phyloP scores from a whole-genome alignment of 2,797 vertebrate genomes.

The Taeniopygia guttata region DNA sequence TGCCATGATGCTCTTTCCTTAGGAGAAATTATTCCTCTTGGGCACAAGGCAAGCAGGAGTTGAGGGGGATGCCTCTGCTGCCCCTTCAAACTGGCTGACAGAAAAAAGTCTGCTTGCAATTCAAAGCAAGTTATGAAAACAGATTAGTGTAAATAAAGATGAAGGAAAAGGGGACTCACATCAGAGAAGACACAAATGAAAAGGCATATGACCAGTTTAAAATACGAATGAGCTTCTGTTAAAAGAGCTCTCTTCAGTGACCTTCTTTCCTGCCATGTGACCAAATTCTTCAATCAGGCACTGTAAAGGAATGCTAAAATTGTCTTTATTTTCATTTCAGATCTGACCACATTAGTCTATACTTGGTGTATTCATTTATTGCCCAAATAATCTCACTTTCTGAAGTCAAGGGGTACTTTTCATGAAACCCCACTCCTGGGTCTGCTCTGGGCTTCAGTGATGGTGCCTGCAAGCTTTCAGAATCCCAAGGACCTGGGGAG shows the following conservation, averaged over 20 bases:
- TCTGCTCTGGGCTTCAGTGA: neutral
- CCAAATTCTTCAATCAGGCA: slow-evolving; percentile 15
- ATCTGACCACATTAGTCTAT: neutral
- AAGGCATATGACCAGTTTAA: slow-evolving; percentile 44
- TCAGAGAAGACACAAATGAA: slow-evolving; percentile 26
- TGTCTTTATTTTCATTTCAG: slow-evolving; percentile 9
- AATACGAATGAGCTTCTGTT: slow-evolving; percentile 47
- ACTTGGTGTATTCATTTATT: neutral
- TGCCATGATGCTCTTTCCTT: neutral
- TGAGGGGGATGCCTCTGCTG: neutral
- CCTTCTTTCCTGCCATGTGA: slow-evolving; percentile 51
- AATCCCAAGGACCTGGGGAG: neutral
- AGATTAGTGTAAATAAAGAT: neutral
- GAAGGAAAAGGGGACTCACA: neutral
- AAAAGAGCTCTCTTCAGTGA: slow-evolving; percentile 15
- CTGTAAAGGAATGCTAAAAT: slow-evolving; percentile 23
- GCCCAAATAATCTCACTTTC: neutral
- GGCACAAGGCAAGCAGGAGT: neutral
- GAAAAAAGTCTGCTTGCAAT: neutral
- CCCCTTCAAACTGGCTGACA: neutral
- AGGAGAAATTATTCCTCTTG: neutral
- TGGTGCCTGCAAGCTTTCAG: neutral
- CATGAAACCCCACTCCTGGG: neutral
- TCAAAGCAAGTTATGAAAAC: slow-evolving; percentile 7
- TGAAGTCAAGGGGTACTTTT: neutral